Conservation (phyloP, 2,113 vertebrate genomes). For the Chionomys nivalis region DNA sequence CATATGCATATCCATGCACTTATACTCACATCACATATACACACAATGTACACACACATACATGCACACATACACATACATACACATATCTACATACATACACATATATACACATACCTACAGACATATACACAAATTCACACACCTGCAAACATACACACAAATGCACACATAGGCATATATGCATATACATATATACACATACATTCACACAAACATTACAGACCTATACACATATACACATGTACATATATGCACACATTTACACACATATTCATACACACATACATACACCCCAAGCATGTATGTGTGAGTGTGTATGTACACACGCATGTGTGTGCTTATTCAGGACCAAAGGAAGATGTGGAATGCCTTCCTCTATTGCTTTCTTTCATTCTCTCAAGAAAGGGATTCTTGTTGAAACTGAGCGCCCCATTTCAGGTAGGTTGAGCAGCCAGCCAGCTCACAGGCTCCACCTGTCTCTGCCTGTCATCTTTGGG, state of each 20-base stretch:
- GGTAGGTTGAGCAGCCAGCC: not conserved
- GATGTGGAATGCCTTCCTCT: not conserved
- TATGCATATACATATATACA: not conserved
- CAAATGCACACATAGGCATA: rapidly evolving
- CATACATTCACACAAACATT: not conserved
- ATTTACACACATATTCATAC: not conserved
- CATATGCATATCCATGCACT: rapidly evolving
- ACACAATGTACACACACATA: not conserved
- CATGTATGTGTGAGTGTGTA: no score
- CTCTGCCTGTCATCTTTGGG: not conserved
- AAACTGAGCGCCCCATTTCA: not conserved
- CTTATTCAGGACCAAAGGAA: not conserved
- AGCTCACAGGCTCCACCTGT: not conserved
- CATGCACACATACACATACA: not conserved
- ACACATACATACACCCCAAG: no score
- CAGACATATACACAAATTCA: not conserved
- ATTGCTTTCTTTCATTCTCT: not conserved
- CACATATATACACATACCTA: rapidly evolving
- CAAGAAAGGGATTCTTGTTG: not conserved
- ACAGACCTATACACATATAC: no score
- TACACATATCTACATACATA: not conserved
- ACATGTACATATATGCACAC: rapidly evolving
- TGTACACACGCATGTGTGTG: not conserved
- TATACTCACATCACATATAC: not conserved
- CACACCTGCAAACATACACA: rapidly evolving